Evolutionary conservation across 2,888 invertebrate genomes (phyloP).

Genomic region (Hecatera dysodea): DNA sequence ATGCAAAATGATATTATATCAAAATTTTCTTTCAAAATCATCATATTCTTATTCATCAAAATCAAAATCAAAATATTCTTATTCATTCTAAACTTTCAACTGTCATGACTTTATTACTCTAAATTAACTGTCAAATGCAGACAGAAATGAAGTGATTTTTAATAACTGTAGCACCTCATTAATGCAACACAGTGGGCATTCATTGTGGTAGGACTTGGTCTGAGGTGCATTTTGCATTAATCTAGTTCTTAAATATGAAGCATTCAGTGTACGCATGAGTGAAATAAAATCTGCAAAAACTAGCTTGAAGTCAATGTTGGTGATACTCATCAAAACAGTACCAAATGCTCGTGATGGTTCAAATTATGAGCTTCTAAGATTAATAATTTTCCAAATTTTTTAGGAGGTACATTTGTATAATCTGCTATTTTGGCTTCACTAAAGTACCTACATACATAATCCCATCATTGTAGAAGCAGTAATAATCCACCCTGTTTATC

Average conservation of each 20-base stretch:
- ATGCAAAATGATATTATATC: not conserved
- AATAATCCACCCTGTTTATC: conserved; percentile 41
- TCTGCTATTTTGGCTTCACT: conserved; percentile 76
- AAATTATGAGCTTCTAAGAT: conserved; percentile 63
- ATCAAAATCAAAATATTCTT: too few relatives aligned
- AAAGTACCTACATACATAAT: conserved; percentile 43
- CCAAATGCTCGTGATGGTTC: conserved; percentile 67
- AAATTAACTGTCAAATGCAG: conserved; percentile 13
- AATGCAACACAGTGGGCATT: not conserved
- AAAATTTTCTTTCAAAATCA: too few relatives aligned
- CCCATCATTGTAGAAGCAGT: conserved; percentile 45
- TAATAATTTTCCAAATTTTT: conserved; percentile 54
- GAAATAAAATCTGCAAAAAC: conserved; percentile 7
- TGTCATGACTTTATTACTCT: not conserved
- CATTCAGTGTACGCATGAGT: not conserved
- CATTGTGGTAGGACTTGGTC: not conserved
- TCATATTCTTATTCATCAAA: too few relatives aligned
- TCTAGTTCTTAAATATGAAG: not conserved
- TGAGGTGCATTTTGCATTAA: not conserved
- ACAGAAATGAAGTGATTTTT: conserved; percentile 8
- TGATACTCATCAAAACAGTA: conserved; percentile 59
- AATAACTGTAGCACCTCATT: not conserved
- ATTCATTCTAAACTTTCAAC: not conserved
- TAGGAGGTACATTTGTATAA: conserved; percentile 60
- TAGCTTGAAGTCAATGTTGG: conserved; percentile 68